Evolutionary conservation across 2,888 invertebrate genomes (phyloP), one percentile per base, ranked within the genome.

Genomic region (Plagodis dolabraria): DNA sequence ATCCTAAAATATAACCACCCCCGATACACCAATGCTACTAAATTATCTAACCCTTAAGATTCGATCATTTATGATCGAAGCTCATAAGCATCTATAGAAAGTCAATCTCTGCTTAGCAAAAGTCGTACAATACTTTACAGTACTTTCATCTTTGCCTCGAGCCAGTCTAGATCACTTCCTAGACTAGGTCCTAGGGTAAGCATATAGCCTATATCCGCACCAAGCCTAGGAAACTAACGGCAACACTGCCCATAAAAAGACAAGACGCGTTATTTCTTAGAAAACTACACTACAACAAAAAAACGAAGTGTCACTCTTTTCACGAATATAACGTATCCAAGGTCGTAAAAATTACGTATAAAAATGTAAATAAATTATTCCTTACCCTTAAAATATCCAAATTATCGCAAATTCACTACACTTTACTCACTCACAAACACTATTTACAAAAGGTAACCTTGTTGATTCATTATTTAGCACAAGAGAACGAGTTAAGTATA

Each of bases 141-240:
- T 69, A 69, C 68, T 70, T 67, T 71, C 68, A 67, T 72, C 56
- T 56, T 66, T 67, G 68, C 70, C 62, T 47, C 66, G 51, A 67
- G 68, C 73, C 44, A 67, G 67, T 50, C 55, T 54, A 50, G 57
- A 71, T 75, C 53, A 60, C 67, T 71, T 68, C 69, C 68, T 68
- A 74, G 63, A 40, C 40, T 40, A 40, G 9, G 8, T 22, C 67
- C 63, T 70, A 72, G 68, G 46, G 10, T 50, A 47, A 53, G 51
- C 50, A 38, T 22, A 22, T 22, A 22, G 22, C 22, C 56, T 48
- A 69, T 76, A 74, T 74, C 40, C 40, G 48, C 50, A 35, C 56
- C 48, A 70, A 75, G 74, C 74, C 72, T 64, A 70, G 66, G 65
- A 66, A 40, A 40, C 67, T 69, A 78, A 80, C 79, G 78, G 80